Evolutionary conservation across 1,140 invertebrate genomes (phyloP).

Genomic region (Zelostemma sp.): DNA sequence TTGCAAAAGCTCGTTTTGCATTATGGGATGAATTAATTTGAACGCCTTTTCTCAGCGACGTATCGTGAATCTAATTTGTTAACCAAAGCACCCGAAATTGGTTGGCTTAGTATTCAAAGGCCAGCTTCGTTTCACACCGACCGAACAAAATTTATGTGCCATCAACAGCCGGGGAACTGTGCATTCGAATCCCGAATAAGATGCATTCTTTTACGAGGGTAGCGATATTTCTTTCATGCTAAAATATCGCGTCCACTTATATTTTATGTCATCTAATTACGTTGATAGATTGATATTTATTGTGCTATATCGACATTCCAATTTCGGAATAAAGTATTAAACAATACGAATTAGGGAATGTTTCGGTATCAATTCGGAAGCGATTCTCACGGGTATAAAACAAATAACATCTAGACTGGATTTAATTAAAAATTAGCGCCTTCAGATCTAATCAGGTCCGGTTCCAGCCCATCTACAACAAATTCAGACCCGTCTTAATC

Average conservation of each 20-base stretch:
- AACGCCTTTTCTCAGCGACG: slow-evolving; percentile 19
- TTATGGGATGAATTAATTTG: slow-evolving; percentile 38
- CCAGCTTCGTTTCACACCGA: slow-evolving; percentile 55
- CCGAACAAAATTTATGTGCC: slow-evolving; percentile 62
- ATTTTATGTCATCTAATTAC: background rate
- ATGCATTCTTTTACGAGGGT: slow-evolving; percentile 59
- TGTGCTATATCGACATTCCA: background rate
- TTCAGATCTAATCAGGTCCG: too few relatives aligned
- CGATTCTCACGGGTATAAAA: too few relatives aligned
- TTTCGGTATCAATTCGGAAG: too few relatives aligned
- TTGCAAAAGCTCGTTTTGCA: slow-evolving; percentile 29
- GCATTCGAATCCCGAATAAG: slow-evolving; percentile 61
- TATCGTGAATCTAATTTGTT: slow-evolving; percentile 58
- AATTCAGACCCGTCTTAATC: too few relatives aligned
- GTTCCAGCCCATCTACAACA: too few relatives aligned
- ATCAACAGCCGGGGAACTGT: slow-evolving; percentile 57
- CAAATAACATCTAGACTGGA: too few relatives aligned
- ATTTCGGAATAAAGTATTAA: too few relatives aligned
- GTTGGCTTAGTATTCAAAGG: slow-evolving; percentile 59
- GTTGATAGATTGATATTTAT: slow-evolving; percentile 26
- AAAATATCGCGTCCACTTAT: slow-evolving; percentile 32
- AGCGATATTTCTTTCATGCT: slow-evolving; percentile 27
- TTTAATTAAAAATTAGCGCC: too few relatives aligned
- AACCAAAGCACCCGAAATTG: slow-evolving; percentile 57
- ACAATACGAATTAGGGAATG: too few relatives aligned